phyloP scores from a whole-genome alignment of 2,888 invertebrate species.

The Linnaemya vulpina region DNA sequence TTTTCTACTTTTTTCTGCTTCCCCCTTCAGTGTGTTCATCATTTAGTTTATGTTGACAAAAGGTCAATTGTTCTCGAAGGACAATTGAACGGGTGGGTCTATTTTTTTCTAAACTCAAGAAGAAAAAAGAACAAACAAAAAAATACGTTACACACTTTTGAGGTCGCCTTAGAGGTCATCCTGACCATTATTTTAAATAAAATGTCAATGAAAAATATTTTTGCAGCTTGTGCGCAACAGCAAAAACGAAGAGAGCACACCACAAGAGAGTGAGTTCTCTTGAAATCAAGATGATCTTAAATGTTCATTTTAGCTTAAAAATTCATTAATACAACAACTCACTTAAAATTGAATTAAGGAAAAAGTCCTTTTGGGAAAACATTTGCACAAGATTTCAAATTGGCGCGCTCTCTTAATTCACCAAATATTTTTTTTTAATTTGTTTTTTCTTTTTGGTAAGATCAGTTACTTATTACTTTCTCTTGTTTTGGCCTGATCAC shows the following conservation, averaged over 20 bases:
- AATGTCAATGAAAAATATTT: constrained; percentile 60
- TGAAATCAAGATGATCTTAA: constrained; percentile 64
- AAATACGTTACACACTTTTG: constrained; percentile 72
- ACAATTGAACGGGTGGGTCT: constrained; percentile 57
- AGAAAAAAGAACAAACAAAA: constrained; percentile 25
- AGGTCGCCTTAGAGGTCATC: constrained; percentile 73
- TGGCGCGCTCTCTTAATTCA: constrained; percentile 56
- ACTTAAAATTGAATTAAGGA: constrained; percentile 25
- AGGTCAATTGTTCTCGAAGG: constrained; percentile 65
- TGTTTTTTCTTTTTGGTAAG: neutral
- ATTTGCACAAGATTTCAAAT: constrained; percentile 52
- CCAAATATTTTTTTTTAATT: neutral
- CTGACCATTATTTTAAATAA: constrained; percentile 67
- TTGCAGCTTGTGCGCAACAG: constrained; percentile 47
- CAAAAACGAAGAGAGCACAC: constrained; percentile 19
- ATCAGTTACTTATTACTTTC: constrained; percentile 26
- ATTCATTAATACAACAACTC: constrained; percentile 42
- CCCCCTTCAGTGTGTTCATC: constrained; percentile 39
- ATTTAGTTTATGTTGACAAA: constrained; percentile 56
- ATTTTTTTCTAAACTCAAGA: constrained; percentile 22
- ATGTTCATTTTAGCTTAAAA: constrained; percentile 68
- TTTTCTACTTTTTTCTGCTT: constrained; percentile 29
- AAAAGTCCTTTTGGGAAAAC: neutral
- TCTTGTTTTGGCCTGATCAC: constrained; percentile 46
- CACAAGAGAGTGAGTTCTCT: constrained; percentile 27